A percentile compares a stretch with the other conserved stretches of the same genome.
Evolutionary conservation across 1,140 invertebrate species (phyloP).

Genomic region (Leptopilina clavipes): DNA sequence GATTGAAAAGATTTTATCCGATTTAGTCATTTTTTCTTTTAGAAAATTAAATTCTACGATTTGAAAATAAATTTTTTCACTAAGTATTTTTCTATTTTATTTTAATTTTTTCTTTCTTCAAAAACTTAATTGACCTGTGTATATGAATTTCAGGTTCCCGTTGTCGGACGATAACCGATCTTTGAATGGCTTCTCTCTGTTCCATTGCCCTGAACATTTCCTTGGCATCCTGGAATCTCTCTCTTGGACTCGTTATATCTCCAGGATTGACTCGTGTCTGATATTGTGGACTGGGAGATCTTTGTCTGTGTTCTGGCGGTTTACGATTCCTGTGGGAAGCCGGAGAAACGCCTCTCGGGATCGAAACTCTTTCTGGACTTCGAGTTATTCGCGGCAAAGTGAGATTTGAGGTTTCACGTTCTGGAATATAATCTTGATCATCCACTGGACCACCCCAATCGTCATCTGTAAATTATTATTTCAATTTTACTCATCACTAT

Average conservation of each 20-base stretch:
- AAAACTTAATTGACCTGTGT: conserved; percentile 59
- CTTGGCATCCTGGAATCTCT: conserved; percentile 88
- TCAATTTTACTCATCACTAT: neutral
- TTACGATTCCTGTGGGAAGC: conserved; percentile 54
- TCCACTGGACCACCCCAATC: conserved; percentile 68
- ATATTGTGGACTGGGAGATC: conserved; percentile 75
- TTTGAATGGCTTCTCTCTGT: conserved; percentile 77
- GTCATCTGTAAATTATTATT: conserved; percentile 64
- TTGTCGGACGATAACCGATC: conserved; percentile 66
- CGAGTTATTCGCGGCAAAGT: conserved; percentile 67
- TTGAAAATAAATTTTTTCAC: conserved; percentile 10
- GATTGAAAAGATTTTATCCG: neutral
- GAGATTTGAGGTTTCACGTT: conserved; percentile 64
- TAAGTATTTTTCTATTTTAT: no score
- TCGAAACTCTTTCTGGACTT: conserved; percentile 67
- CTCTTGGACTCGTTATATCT: conserved; percentile 76
- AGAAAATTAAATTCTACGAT: neutral
- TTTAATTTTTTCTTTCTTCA: no score
- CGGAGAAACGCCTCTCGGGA: conserved; percentile 61
- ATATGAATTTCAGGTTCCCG: conserved; percentile 67
- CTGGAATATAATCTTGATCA: conserved; percentile 65
- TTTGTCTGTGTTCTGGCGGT: conserved; percentile 72
- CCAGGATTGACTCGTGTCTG: conserved; percentile 68
- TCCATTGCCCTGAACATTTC: conserved; percentile 88
- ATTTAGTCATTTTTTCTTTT: neutral